Conservation (phyloP, 2,888 invertebrate genomes). For the Epistrophe grossulariae region DNA sequence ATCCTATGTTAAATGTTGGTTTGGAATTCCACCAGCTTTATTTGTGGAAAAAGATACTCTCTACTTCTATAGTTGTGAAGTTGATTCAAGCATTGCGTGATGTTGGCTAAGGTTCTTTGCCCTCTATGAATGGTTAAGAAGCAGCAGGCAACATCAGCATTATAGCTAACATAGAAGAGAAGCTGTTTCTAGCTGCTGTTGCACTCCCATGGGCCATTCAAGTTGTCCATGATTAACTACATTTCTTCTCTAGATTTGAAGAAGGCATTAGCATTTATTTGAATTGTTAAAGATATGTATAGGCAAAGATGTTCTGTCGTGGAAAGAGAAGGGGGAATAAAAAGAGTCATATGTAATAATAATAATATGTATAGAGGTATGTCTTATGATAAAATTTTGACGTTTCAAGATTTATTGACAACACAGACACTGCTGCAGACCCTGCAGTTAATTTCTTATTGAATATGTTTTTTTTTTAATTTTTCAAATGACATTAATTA, state of each 20-base stretch:
- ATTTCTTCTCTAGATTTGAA: slow-evolving; percentile 48
- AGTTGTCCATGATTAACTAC: slow-evolving; percentile 58
- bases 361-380: not conserved
- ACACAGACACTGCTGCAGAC: not conserved
- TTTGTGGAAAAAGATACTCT: slow-evolving; percentile 54
- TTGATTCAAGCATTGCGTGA: slow-evolving; percentile 66
- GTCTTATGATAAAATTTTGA: slow-evolving; percentile 16
- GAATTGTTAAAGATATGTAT: slow-evolving; percentile 42
- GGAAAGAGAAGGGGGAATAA: slow-evolving; percentile 18
- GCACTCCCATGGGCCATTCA: slow-evolving; percentile 45
- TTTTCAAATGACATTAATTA: slow-evolving; percentile 3
- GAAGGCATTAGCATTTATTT: slow-evolving; percentile 69
- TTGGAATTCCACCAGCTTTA: slow-evolving; percentile 41
- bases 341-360: not conserved
- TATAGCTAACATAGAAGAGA: slow-evolving; percentile 2
- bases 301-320: slow-evolving; percentile 24
- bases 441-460: slow-evolving; percentile 4
- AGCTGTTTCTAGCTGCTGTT: slow-evolving; percentile 17
- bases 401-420: slow-evolving; percentile 52
- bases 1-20: slow-evolving; percentile 12
- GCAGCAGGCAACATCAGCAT: slow-evolving; percentile 6
- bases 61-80: slow-evolving; percentile 9
- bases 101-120: slow-evolving; percentile 71
- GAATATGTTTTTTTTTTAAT: not conserved
- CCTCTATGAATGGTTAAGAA: slow-evolving; percentile 22